phyloP scores from a whole-genome alignment of 2,113 vertebrate genomes.

The Turnix velox region DNA sequence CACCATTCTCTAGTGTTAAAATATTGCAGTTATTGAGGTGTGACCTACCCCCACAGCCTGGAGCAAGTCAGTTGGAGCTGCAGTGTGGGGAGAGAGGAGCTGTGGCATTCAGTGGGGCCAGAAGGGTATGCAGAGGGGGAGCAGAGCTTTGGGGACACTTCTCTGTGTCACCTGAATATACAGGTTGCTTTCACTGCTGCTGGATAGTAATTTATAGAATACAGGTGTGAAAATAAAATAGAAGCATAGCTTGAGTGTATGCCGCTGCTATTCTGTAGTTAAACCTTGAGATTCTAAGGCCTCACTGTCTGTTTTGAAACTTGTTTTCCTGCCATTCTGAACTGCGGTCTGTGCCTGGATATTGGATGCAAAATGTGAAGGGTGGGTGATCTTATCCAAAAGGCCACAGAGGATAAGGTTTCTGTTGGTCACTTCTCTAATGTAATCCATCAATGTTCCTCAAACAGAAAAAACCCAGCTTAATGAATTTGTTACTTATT shows the following conservation, averaged over 20 bases:
- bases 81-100: background rate
- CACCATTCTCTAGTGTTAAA: background rate
- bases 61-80: background rate
- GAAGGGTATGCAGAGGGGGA: background rate
- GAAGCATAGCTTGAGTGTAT: background rate
- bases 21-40: background rate
- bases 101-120: background rate
- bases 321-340: background rate
- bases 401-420: background rate
- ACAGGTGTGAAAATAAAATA: background rate
- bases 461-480: background rate
- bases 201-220: background rate
- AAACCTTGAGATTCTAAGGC: background rate
- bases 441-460: background rate
- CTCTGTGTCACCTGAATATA: background rate
- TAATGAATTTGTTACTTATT: background rate
- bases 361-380: background rate
- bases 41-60: background rate
- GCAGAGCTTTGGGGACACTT: background rate
- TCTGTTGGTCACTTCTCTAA: background rate
- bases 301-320: background rate
- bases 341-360: background rate
- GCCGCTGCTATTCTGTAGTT: background rate
- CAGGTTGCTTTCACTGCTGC: rapidly evolving
- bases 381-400: background rate